Evolutionary conservation across 1,140 invertebrate genomes (phyloP), one percentile per base, ranked within the genome.

Genomic region (Zeugodacus cucurbitae): DNA sequence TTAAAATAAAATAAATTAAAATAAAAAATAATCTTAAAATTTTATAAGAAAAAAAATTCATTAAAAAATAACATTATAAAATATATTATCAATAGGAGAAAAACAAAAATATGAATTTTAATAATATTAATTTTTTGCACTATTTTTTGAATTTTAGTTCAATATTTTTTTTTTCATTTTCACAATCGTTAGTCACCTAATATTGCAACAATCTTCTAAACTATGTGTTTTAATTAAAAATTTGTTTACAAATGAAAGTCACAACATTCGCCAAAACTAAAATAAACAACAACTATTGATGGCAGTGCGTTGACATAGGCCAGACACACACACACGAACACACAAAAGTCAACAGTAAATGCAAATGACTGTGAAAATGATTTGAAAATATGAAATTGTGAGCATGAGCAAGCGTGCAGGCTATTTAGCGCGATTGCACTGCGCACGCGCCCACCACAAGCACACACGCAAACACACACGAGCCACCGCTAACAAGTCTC

Each of bases 401-500:
- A 78, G 29, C 34, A 22, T 41, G 8, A 48, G n/a, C 8, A 10
- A 26, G 44, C 22, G 41, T 26, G 34, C 64, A 20, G 4, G 34
- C 34, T 22, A 37, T 37, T 74, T 22, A 74, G 14, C 22, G 14
- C 17, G 20, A 82, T 26, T 82, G 34, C 44, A 54, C n/a, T 82
- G 74, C 74, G 74, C 74, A 82, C 74, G 74, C 74, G 37, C 74
- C 74, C 41, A 82, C 41, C 8, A 82, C 74, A 74, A 37, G 34
- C 67, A n/a, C 5, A 62, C n/a, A 10, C 29, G 17, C 14, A 20
- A 3, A 67, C 2, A 37, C 37, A 82, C 20, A 74, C 37, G 29
- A 2, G 22, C 70, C 22, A 3, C 10, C 0, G 44, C 70, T 41
- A 29, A 41, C 37, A 41, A 8, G 17, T 3, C 22, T 74, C 20